Percentiles rank a stretch among this genome's conserved stretches.
Evolutionary conservation across 1,140 invertebrate species (phyloP).

Genomic region (Pseudachorutes palmiensis): DNA sequence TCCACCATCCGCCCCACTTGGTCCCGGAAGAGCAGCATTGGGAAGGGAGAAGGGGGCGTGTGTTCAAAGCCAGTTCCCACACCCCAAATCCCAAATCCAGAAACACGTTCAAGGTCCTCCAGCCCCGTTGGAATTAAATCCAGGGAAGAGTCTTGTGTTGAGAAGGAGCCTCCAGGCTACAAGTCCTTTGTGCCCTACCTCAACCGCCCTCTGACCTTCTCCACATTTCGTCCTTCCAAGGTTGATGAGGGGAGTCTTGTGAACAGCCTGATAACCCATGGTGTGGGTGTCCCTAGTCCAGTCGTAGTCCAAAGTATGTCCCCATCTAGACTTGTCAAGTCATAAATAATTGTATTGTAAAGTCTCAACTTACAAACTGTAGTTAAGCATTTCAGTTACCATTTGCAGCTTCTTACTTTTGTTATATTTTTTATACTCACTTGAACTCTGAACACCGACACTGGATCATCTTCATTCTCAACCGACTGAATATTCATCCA

Average conservation of each 20-base stretch:
- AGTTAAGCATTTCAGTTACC: not conserved
- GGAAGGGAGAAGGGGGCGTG: constrained; percentile 24
- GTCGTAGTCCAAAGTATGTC: constrained; percentile 17
- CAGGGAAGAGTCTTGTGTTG: not conserved
- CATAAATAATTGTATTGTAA: not conserved
- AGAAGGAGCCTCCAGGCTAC: constrained; percentile 22
- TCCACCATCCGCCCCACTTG: constrained; percentile 34
- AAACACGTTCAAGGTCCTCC: constrained; percentile 3
- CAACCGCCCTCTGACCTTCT: constrained; percentile 35
- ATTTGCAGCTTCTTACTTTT: constrained; percentile 1
- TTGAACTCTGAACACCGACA: not conserved
- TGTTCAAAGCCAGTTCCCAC: constrained; percentile 31
- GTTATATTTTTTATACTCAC: constrained; percentile 11
- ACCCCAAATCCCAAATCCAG: constrained; percentile 23
- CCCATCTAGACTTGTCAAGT: constrained; percentile 24
- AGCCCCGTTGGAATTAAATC: not conserved
- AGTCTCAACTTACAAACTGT: not conserved
- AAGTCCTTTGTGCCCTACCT: constrained; percentile 36
- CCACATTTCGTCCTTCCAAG: constrained; percentile 33
- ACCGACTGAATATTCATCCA: constrained; percentile 3
- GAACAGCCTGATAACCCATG: not conserved
- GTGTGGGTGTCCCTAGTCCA: constrained; percentile 9
- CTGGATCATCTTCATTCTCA: constrained; percentile 13
- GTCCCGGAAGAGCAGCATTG: constrained; percentile 19
- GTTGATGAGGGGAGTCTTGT: not conserved